These are phyloP conservation scores for Amphiura filiformis DNA, from an alignment of 35 echinoderm and acorn worm genomes.

Conservation along the genomic window DNA sequence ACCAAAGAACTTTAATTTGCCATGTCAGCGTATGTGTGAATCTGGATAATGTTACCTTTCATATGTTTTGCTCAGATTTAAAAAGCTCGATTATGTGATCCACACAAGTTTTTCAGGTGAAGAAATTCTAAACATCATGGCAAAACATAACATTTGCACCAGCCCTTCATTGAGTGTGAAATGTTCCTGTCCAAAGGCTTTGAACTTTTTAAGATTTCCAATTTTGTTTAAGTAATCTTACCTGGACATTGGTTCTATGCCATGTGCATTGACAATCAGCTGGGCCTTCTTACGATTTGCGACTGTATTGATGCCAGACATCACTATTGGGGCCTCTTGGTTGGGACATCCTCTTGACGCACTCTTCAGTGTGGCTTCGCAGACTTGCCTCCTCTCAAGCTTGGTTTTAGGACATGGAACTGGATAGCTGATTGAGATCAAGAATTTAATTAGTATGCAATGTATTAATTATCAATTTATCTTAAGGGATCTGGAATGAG, in stretches of 20 bases:
- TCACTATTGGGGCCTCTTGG: slow-evolving; percentile 77
- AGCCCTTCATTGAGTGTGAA: too few relatives aligned
- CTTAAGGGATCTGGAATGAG: too few relatives aligned
- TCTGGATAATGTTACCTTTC: not conserved
- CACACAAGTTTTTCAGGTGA: slow-evolving; percentile 72
- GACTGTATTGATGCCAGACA: slow-evolving; percentile 87
- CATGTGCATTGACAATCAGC: slow-evolving; percentile 93
- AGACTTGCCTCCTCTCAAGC: slow-evolving; percentile 88
- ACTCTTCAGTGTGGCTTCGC: slow-evolving; percentile 75
- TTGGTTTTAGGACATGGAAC: slow-evolving; percentile 83
- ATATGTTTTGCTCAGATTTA: slow-evolving; percentile 76
- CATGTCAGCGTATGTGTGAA: not conserved
- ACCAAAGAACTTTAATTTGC: not conserved
- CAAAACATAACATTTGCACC: slow-evolving; percentile 41
- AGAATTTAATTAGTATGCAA: not conserved
- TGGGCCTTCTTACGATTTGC: slow-evolving; percentile 93
- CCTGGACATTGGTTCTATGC: slow-evolving; percentile 91
- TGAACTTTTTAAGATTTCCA: too few relatives aligned
- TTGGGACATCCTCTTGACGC: slow-evolving; percentile 87
- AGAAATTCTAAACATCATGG: slow-evolving; percentile 94
- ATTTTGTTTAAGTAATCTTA: too few relatives aligned
- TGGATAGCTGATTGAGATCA: slow-evolving; percentile 54
- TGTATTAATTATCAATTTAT: too few relatives aligned
- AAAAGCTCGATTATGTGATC: slow-evolving; percentile 82
- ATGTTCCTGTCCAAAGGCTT: too few relatives aligned